Conservation (phyloP, 2,888 invertebrate genomes). For the Andrena hattorfiana region DNA sequence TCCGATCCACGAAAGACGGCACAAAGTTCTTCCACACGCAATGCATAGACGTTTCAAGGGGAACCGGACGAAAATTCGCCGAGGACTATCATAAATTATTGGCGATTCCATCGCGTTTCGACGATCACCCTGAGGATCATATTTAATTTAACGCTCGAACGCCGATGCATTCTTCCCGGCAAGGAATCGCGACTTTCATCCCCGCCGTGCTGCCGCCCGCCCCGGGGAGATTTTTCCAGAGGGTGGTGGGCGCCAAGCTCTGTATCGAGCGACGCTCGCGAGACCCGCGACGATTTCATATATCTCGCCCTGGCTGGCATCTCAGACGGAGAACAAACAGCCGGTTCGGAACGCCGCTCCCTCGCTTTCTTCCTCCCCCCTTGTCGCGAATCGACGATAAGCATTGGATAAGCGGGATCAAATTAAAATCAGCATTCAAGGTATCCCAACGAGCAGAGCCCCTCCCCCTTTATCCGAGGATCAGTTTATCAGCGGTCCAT, state of each 20-base stretch:
- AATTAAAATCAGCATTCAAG: constrained; percentile 42
- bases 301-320: background rate
- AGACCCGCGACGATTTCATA: constrained; percentile 19
- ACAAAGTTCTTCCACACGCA: background rate
- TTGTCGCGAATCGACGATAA: constrained; percentile 18
- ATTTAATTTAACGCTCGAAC: constrained; percentile 30
- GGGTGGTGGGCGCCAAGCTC: background rate
- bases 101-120: background rate
- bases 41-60: background rate
- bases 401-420: constrained; percentile 18
- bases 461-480: constrained; percentile 1
- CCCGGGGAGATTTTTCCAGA: constrained; percentile 13
- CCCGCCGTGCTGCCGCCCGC: background rate
- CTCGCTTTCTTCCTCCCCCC: background rate
- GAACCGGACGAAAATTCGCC: background rate
- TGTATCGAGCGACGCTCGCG: constrained; percentile 16
- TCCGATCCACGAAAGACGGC: background rate
- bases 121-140: background rate
- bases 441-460: background rate
- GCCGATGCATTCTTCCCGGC: constrained; percentile 17
- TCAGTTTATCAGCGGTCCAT: constrained; percentile 8
- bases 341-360: background rate
- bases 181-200: constrained; percentile 23
- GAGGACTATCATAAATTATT: background rate
- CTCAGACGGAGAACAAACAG: background rate